Evolutionary conservation across 2,888 invertebrate genomes (phyloP), one percentile per base, ranked within the genome.

Genomic region (Yponomeuta sedellus): DNA sequence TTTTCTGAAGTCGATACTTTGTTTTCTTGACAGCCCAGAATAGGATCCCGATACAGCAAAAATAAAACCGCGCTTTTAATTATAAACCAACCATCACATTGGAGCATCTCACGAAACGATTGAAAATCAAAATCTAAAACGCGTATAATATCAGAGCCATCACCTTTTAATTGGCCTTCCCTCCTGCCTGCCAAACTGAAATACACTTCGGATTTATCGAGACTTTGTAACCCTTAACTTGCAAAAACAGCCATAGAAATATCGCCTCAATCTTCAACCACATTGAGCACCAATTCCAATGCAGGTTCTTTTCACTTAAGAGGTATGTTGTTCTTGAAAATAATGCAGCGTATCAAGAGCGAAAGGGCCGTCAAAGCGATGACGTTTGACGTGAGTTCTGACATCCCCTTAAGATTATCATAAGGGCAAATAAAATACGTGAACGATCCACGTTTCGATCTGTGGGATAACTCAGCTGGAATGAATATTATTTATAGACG

Each of bases 381-480:
- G 91, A 90, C 88, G 90, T 90, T 90, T 90, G 91, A 91, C 86
- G 89, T 84, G 81, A 78, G 82, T 82, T 86, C 89, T 86, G 90
- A 89, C 90, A 79, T 82, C 79, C 82, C 82, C 81, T 78, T 81
- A 78, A 75, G 74, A 69, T 71, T 72, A 69, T 72, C 78, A 79
- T 71, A 85, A 83, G 85, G 80, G 81, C 86, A 88, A 89, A 91
- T 88, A 91, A 89, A 89, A 89, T 80, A 83, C 74, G 77, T 74
- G 79, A 84, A 83, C 80, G 77, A 82, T 79, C 77, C 71, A 19
- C 22, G 3, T 39, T 16, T 59, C 58, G 39, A 65, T 65, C 39
- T 65, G 58, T 20, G 20, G 25, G 44, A 65, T 65, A 59, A 57
- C 28, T 57, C 16, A 39, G 12, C 16, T 52, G 44, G 64, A 22